Evolutionary conservation across 2,113 vertebrate species (phyloP).

Genomic region (Dasyornis broadbenti): DNA sequence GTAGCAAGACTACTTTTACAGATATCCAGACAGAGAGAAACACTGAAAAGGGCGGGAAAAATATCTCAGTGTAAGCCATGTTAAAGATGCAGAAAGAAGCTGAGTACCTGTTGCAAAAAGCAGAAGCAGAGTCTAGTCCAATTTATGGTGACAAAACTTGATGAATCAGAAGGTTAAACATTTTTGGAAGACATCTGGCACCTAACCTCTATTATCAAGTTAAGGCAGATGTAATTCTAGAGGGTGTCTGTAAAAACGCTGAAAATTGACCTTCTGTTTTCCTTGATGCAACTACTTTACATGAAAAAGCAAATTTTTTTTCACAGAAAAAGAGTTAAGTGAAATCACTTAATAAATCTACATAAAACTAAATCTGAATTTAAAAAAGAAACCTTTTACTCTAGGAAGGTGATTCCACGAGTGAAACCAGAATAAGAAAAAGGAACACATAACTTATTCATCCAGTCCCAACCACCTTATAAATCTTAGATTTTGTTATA

Average conservation of each 20-base stretch:
- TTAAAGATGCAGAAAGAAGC: conserved; percentile 11
- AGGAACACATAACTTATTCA: not conserved
- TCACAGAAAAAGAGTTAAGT: not conserved
- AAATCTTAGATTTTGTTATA: not conserved
- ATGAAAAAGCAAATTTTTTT: not conserved
- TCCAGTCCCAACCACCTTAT: not conserved
- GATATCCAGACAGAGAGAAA: not conserved
- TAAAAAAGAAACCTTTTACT: not conserved
- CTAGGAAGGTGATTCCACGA: not conserved
- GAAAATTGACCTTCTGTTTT: not conserved
- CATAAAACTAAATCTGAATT: not conserved
- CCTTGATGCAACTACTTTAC: not conserved
- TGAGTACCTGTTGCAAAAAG: not conserved
- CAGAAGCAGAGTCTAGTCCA: not conserved
- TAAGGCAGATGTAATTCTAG: not conserved
- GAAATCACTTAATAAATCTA: not conserved
- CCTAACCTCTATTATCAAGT: not conserved
- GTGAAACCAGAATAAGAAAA: not conserved
- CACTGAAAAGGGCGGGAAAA: conserved; percentile 20
- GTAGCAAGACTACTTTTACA: not conserved
- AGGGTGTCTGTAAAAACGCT: not conserved
- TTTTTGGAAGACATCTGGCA: not conserved
- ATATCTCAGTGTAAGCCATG: not conserved
- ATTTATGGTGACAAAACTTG: not conserved
- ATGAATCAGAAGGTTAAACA: not conserved